phyloP scores from a whole-genome alignment of 2,797 vertebrate species.

The Xiphophorus birchmanni region DNA sequence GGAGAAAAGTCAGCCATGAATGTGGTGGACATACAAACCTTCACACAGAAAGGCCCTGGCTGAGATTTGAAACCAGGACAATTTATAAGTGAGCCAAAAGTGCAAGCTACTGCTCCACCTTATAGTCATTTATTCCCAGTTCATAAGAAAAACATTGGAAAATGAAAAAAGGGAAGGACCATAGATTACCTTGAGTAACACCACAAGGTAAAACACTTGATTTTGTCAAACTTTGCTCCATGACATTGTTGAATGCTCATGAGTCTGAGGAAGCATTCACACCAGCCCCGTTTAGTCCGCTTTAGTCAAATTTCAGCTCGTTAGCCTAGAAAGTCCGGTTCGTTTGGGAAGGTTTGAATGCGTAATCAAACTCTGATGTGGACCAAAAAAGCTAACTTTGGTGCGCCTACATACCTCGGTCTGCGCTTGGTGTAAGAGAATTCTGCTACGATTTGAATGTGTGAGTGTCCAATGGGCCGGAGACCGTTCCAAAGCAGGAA shows the following conservation, averaged over 20 bases:
- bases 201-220: constrained; percentile 3
- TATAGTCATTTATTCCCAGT: background rate
- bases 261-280: background rate
- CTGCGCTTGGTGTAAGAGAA: background rate
- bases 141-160: background rate
- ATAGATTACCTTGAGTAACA: constrained; percentile 15
- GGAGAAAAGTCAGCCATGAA: background rate
- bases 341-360: background rate
- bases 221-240: background rate
- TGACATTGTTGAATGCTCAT: background rate
- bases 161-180: background rate
- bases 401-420: background rate
- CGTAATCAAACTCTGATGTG: background rate
- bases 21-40: background rate
- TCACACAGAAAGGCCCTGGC: background rate
- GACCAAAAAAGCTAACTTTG: background rate
- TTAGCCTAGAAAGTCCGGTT: background rate
- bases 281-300: background rate
- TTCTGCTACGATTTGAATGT: background rate
- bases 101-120: background rate
- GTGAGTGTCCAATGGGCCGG: background rate
- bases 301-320: background rate
- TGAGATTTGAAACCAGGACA: background rate
- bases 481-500: background rate
- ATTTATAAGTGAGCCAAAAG: background rate